These are phyloP conservation scores for Callyntrura guangdongensis DNA, from an alignment of 2,888 invertebrate species.

Conservation along the genomic window DNA sequence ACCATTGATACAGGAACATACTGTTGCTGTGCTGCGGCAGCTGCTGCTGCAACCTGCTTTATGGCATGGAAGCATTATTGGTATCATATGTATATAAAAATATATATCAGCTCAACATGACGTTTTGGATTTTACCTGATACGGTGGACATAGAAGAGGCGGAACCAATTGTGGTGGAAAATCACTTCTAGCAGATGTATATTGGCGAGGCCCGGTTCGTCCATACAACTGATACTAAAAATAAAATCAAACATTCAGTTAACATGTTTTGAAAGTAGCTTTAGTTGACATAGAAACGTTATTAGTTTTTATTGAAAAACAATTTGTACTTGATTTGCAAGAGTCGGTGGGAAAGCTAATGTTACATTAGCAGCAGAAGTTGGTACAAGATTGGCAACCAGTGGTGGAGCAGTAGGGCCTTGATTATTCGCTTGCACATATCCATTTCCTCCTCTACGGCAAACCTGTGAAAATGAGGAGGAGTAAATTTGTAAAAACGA, in stretches of 20 bases:
- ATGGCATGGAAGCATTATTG: neutral
- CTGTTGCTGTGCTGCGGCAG: constrained; percentile 92
- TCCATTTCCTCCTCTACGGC: constrained; percentile 79
- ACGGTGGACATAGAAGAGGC: constrained; percentile 94
- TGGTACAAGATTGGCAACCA: constrained; percentile 92
- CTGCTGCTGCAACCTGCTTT: constrained; percentile 82
- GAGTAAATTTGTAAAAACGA: constrained; percentile 87
- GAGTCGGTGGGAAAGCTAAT: constrained; percentile 95
- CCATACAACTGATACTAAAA: constrained; percentile 94
- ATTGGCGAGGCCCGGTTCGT: constrained; percentile 90
- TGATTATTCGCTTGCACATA: constrained; percentile 81
- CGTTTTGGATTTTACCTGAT: constrained; percentile 72
- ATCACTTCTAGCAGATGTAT: constrained; percentile 90
- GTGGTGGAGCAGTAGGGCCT: constrained; percentile 85
- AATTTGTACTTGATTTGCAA: constrained; percentile 90
- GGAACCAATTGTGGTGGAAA: constrained; percentile 97
- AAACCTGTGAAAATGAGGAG: constrained; percentile 61
- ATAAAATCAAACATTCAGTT: neutral
- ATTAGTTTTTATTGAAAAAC: neutral
- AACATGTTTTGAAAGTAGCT: constrained; percentile 9
- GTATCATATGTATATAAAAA: neutral
- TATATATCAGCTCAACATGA: neutral
- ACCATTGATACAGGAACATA: constrained; percentile 98
- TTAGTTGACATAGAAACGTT: neutral
- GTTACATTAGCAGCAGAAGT: constrained; percentile 94